Conservation (phyloP, 1,140 invertebrate genomes). For the Varroa destructor region DNA sequence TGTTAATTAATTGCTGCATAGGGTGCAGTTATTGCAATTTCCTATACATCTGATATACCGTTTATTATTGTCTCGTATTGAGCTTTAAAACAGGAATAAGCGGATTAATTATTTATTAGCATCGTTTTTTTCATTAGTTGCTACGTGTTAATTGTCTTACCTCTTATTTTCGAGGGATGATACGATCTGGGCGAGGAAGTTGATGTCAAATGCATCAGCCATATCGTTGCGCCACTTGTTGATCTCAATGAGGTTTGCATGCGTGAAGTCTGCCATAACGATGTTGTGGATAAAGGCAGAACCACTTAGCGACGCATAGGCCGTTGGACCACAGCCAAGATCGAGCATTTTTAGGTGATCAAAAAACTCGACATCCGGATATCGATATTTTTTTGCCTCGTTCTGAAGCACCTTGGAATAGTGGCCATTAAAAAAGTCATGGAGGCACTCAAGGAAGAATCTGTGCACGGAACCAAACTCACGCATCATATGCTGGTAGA, state of each 20-base stretch:
- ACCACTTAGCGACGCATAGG: conserved; percentile 8
- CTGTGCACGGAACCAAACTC: conserved; percentile 19
- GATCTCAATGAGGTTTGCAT: conserved; percentile 19
- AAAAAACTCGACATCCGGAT: conserved; percentile 17
- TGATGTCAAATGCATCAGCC: conserved; percentile 23
- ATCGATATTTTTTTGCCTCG: conserved; percentile 17
- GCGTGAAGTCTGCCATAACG: conserved; percentile 25
- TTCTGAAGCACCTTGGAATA: conserved; percentile 12
- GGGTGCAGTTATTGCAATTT: no score
- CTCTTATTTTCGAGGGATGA: conserved; percentile 16
- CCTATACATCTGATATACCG: no score
- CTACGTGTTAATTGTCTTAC: not conserved
- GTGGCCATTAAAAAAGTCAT: conserved; percentile 20
- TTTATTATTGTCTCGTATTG: no score
- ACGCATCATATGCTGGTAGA: conserved; percentile 22
- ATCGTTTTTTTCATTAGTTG: no score
- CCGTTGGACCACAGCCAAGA: conserved; percentile 16
- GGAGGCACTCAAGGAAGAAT: conserved; percentile 24
- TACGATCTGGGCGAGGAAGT: conserved; percentile 11
- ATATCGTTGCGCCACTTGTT: conserved; percentile 26
- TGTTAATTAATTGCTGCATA: no score
- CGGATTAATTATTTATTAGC: no score
- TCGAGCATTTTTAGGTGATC: conserved; percentile 26
- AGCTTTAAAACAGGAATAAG: no score
- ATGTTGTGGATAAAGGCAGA: conserved; percentile 8